Evolutionary conservation across 1,140 invertebrate species (phyloP).

Genomic region (Drosophila baimaii): DNA sequence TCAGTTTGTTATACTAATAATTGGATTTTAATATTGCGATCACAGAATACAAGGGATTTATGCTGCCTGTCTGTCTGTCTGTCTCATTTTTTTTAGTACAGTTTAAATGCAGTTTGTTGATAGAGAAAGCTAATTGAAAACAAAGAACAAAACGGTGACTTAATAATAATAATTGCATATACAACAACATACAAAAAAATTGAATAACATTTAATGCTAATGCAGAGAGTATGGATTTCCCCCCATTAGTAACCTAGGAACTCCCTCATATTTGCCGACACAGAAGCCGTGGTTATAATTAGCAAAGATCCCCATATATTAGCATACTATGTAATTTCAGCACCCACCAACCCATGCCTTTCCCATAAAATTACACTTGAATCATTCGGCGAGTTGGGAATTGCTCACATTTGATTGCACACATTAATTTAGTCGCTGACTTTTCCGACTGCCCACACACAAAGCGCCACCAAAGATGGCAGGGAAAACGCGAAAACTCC

Average conservation of each 20-base stretch:
- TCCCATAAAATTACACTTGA: constrained; percentile 39
- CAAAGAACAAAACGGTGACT: neutral
- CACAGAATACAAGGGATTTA: constrained; percentile 4
- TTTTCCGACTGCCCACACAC: constrained; percentile 54
- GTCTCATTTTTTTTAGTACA: neutral
- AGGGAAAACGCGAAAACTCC: neutral
- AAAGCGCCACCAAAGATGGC: constrained; percentile 27
- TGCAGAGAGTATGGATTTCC: no score
- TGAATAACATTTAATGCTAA: neutral
- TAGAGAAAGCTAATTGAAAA: constrained; percentile 10
- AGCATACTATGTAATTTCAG: constrained; percentile 34
- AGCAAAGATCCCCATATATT: constrained; percentile 21
- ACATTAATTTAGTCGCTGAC: constrained; percentile 59
- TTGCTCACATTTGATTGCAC: constrained; percentile 68
- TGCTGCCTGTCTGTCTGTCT: neutral
- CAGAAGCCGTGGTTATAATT: constrained; percentile 23
- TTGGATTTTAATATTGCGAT: constrained; percentile 15
- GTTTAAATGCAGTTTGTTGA: neutral
- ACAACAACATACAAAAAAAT: neutral
- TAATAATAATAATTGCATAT: neutral
- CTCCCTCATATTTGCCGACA: no score
- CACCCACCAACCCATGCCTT: neutral
- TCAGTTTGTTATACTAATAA: constrained; percentile 1
- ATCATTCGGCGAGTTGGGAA: constrained; percentile 47
- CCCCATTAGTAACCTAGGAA: neutral